Base-by-base conservation (phyloP, 30 jellyfish, hydroid and myxozoan species). In the Hydractinia echinata region DNA sequence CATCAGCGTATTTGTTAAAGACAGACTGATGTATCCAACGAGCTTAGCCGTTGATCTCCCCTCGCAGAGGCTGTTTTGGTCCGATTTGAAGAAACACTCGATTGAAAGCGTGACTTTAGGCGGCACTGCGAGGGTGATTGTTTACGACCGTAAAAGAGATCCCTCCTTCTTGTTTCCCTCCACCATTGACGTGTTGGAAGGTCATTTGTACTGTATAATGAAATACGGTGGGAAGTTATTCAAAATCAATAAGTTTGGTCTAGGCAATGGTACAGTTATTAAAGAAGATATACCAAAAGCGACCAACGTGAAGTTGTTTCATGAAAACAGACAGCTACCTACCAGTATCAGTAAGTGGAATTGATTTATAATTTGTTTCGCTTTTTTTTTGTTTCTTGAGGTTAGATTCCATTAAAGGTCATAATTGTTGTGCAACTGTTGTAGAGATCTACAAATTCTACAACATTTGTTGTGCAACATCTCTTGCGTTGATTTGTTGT, bases 41-140 rank as follows among this genome's bases (percentile, higher is more conserved):
- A 85, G 94, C 61, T 79, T 93, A 16, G 95, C 94, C 8, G 68
- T 87, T 13, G 99, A 93, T 76, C 85, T 71, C 7, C 89, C 96
- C 18, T 89, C 95, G 20, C 72, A 79, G 53, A 85, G 96, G 7
- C 77, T 93, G 70, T 93, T 82, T 39, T 93, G 99, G 99, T 96
- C 99, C 4, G 99, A 93, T 58, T 76, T 92, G 54, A 87, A 93
- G 66, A 95, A 87, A 80, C 94, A 79, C 39, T 18, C 85, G 18
- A 84, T 93, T 10, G 96, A 73, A 61, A 49, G 97, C 51, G 76
- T 93, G 53, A 66, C 58, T 54, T 13, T 88, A 70, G 96, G 88
- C 77, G 99, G 99, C 5, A 77, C 90, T 4, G 84, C 66, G 13
- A 73, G 96, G 55, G 54, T 86, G n/a, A 71, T 84, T 54, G 91